phyloP scores from a whole-genome alignment of 2,888 invertebrate species.

The Pachliopta kotzebuea region DNA sequence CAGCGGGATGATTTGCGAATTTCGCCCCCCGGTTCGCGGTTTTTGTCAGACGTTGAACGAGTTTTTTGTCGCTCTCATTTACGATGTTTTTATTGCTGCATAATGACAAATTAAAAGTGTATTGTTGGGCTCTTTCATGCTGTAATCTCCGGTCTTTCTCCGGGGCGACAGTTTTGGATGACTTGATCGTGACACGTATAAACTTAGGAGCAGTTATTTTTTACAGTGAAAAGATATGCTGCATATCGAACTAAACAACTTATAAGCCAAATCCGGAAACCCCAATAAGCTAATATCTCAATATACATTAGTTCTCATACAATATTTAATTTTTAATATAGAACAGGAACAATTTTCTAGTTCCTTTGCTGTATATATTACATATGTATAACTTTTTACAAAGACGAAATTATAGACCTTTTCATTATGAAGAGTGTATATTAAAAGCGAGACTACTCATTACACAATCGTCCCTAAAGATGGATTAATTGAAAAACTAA shows the following conservation, averaged over 20 bases:
- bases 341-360: too few species aligned
- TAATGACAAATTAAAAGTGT: slow-evolving; percentile 79
- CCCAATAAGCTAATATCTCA: too few species aligned
- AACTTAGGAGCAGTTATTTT: slow-evolving; percentile 30
- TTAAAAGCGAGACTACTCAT: too few species aligned
- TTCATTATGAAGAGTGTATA: too few species aligned
- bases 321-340: too few species aligned
- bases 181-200: slow-evolving; percentile 49
- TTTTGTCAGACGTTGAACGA: slow-evolving; percentile 71
- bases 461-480: too few species aligned
- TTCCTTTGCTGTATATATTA: too few species aligned
- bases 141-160: slow-evolving; percentile 57
- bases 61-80: slow-evolving; percentile 77
- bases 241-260: not conserved
- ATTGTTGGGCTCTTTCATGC: slow-evolving; percentile 76
- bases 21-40: slow-evolving; percentile 72
- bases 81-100: slow-evolving; percentile 77
- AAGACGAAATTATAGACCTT: too few species aligned
- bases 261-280: too few species aligned
- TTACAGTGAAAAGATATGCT: not conserved
- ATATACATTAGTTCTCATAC: too few species aligned
- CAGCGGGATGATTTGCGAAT: slow-evolving; percentile 76
- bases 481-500: too few species aligned
- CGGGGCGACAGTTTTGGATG: slow-evolving; percentile 46
- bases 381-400: too few species aligned